Evolutionary conservation across 2,113 vertebrate species (phyloP).

Genomic region (Salvator merianae): DNA sequence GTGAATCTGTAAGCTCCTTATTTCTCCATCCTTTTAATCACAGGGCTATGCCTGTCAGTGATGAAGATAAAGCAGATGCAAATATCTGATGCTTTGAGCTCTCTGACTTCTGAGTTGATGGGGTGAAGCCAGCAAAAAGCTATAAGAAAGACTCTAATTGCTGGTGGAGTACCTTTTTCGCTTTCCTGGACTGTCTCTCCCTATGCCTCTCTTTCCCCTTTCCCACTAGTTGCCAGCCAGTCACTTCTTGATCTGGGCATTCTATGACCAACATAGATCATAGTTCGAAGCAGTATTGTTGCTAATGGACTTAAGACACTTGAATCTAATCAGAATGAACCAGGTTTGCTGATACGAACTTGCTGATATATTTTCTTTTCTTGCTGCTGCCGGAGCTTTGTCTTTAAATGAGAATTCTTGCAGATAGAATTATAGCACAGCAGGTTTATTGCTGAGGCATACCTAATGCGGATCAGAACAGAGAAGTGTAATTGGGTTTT

Average conservation of each 20-base stretch:
- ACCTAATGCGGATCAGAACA: slow-evolving; percentile 62
- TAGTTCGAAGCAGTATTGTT: slow-evolving; percentile 57
- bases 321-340: slow-evolving; percentile 62
- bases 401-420: slow-evolving; percentile 54
- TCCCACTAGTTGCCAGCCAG: background rate
- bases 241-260: slow-evolving; percentile 29
- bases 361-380: slow-evolving; percentile 61
- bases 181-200: background rate
- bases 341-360: slow-evolving; percentile 60
- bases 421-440: slow-evolving; percentile 55
- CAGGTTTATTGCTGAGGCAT: slow-evolving; percentile 54
- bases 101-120: slow-evolving; percentile 67
- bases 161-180: slow-evolving; percentile 33
- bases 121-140: slow-evolving; percentile 62
- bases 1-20: slow-evolving; percentile 67
- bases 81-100: slow-evolving; percentile 61
- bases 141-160: slow-evolving; percentile 22
- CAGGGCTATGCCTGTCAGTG: slow-evolving; percentile 56
- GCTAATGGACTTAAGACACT: slow-evolving; percentile 23
- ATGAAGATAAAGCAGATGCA: slow-evolving; percentile 68
- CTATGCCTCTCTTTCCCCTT: background rate
- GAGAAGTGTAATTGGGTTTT: slow-evolving; percentile 57
- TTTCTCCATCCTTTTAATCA: slow-evolving; percentile 68
- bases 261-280: slow-evolving; percentile 52
- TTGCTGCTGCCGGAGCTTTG: slow-evolving; percentile 51